phyloP scores from a whole-genome alignment of 2,888 invertebrate genomes.

The Aphrophora alni region DNA sequence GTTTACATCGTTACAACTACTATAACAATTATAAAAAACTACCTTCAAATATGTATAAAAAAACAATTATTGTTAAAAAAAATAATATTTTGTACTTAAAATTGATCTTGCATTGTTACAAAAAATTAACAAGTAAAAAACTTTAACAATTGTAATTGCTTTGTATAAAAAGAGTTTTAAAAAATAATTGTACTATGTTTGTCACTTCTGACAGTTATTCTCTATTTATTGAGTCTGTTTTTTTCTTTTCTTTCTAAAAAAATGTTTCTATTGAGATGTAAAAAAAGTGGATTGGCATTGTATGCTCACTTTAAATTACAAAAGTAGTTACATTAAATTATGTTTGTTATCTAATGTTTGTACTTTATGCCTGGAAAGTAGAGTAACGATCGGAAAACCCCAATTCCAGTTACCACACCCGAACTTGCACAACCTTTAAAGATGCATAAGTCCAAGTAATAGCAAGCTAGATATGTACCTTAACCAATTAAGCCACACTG shows the following conservation, averaged over 20 bases:
- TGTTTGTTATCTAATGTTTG: too few relatives aligned
- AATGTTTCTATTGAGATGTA: background rate
- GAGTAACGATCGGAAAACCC: too few relatives aligned
- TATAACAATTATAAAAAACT: background rate
- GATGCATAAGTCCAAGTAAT: too few relatives aligned
- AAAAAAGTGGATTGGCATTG: too few relatives aligned
- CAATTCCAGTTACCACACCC: too few relatives aligned
- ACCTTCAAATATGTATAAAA: constrained; percentile 9
- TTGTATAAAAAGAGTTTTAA: background rate
- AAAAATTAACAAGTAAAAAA: constrained; percentile 3
- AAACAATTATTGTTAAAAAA: constrained; percentile 1
- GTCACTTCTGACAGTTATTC: background rate
- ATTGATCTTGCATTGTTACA: background rate
- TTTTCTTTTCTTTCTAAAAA: background rate
- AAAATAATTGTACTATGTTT: constrained; percentile 4
- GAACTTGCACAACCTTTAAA: too few relatives aligned
- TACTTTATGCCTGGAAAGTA: too few relatives aligned
- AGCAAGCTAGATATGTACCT: too few relatives aligned
- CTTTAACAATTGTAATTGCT: background rate
- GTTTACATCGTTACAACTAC: background rate
- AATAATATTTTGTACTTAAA: constrained; percentile 9
- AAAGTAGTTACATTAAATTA: too few relatives aligned
- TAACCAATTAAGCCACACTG: too few relatives aligned
- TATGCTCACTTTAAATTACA: too few relatives aligned
- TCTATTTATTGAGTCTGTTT: background rate